These are phyloP conservation scores for Cyrtorhinus lividipennis DNA, from an alignment of 1,140 invertebrate genomes.

Conservation along the genomic window DNA sequence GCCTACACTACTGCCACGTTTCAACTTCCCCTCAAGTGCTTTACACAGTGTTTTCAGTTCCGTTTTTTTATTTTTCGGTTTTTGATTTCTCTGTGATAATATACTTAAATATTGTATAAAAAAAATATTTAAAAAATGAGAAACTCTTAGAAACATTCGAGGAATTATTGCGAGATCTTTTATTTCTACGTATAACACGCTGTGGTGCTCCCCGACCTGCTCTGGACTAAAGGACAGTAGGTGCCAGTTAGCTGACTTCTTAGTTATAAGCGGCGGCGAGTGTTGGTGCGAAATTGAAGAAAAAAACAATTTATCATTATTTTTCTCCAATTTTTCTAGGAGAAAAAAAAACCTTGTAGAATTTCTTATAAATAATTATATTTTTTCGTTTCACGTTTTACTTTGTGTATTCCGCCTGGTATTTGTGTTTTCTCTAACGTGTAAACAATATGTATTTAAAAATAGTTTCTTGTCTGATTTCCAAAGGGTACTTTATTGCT, in stretches of 20 bases:
- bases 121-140: neutral
- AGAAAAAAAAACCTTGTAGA: slow-evolving; percentile 19
- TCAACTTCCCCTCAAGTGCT: slow-evolving; percentile 28
- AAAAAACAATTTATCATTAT: slow-evolving; percentile 19
- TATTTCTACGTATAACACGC: no score
- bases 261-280: slow-evolving; percentile 20
- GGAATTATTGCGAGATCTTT: slow-evolving; percentile 20
- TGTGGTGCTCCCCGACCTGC: slow-evolving; percentile 25
- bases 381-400: slow-evolving; percentile 21
- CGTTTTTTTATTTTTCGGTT: slow-evolving; percentile 24
- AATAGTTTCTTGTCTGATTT: slow-evolving; percentile 20
- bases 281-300: slow-evolving; percentile 12
- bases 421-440: neutral
- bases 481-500: slow-evolving; percentile 25
- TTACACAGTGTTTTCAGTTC: slow-evolving; percentile 28
- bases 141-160: neutral
- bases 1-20: slow-evolving; percentile 23
- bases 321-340: slow-evolving; percentile 19
- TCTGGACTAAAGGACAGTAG: slow-evolving; percentile 16
- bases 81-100: slow-evolving; percentile 28
- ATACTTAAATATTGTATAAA: slow-evolving; percentile 6
- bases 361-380: slow-evolving; percentile 16
- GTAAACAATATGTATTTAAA: neutral
- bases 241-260: slow-evolving; percentile 21
- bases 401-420: slow-evolving; percentile 18